These are phyloP conservation scores for Siniperca obscura DNA, from an alignment of 2,797 vertebrate species.

Conservation along the genomic window DNA sequence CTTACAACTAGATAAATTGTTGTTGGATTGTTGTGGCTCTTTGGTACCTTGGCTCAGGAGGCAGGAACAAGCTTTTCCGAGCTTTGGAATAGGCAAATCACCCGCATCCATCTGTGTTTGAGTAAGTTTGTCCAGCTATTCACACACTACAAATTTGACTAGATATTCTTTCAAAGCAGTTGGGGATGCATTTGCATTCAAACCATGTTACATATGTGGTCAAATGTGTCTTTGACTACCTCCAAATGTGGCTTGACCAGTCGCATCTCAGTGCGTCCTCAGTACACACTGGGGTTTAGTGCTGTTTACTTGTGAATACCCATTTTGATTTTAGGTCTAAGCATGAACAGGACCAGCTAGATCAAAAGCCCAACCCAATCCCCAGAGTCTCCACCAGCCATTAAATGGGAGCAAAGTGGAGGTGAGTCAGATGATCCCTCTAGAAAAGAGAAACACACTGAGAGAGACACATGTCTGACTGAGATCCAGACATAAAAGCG, in stretches of 20 bases:
- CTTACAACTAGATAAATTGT: neutral
- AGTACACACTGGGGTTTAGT: neutral
- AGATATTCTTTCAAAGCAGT: slow-evolving; percentile 12
- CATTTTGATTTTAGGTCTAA: neutral
- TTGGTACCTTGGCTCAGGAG: neutral
- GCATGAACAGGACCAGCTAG: neutral
- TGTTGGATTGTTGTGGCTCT: neutral
- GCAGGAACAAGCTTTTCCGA: neutral
- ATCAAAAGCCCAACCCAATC: slow-evolving; percentile 4
- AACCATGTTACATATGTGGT: slow-evolving; percentile 1
- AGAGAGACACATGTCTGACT: slow-evolving; percentile 38
- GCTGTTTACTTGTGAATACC: neutral
- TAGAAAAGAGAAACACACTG: slow-evolving; percentile 23
- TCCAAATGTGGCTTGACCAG: slow-evolving; percentile 16
- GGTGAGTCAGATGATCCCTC: slow-evolving; percentile 30
- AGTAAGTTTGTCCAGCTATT: slow-evolving; percentile 7
- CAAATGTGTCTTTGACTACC: slow-evolving; percentile 7
- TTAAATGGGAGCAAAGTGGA: slow-evolving; percentile 7
- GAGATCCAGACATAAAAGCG: slow-evolving; percentile 47
- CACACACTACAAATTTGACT: slow-evolving; percentile 33
- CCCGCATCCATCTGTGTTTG: slow-evolving; percentile 5
- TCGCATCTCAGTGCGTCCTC: neutral
- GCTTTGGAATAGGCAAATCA: slow-evolving; percentile 16
- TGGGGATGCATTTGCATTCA: slow-evolving; percentile 25
- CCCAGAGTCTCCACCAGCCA: slow-evolving; percentile 4